A percentile compares a stretch with the other conserved stretches of the same genome.
These are phyloP conservation scores for Ophioninae sp. DNA, from an alignment of 2,888 invertebrate genomes.

Conservation along the genomic window DNA sequence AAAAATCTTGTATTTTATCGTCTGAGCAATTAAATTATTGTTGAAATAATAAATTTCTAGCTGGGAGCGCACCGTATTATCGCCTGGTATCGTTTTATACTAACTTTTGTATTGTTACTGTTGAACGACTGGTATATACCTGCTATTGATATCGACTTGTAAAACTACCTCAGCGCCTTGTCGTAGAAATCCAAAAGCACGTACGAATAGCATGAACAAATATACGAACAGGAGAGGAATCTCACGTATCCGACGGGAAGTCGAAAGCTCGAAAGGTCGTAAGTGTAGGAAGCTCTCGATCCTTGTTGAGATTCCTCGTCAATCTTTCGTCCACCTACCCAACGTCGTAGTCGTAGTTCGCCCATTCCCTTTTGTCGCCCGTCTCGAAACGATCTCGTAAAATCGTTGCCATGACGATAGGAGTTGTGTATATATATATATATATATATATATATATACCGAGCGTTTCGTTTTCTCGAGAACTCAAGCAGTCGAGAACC, in stretches of 20 bases:
- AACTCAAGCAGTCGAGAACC: constrained; percentile 34
- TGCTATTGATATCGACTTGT: background rate
- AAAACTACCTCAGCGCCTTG: constrained; percentile 1
- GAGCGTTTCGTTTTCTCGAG: constrained; percentile 33
- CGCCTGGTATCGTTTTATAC: background rate
- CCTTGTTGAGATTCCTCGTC: constrained; percentile 20
- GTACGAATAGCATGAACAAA: constrained; percentile 20
- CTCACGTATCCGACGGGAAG: constrained; percentile 20
- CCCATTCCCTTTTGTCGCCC: constrained; percentile 41
- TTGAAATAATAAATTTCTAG: background rate
- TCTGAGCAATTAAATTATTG: background rate
- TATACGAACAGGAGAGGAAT: constrained; percentile 21
- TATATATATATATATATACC: background rate
- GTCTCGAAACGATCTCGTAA: constrained; percentile 56
- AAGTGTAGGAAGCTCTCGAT: constrained; percentile 31
- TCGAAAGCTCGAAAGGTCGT: constrained; percentile 31
- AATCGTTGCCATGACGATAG: constrained; percentile 49
- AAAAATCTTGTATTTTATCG: background rate
- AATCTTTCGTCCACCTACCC: constrained; percentile 32
- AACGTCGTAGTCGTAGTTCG: background rate
- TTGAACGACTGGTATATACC: background rate
- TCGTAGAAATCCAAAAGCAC: constrained; percentile 29
- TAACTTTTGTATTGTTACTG: background rate
- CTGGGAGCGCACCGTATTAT: background rate
- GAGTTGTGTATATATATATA: constrained; percentile 7